These are phyloP conservation scores for Cabera pusaria DNA, from an alignment of 2,888 invertebrate species.

Conservation along the genomic window DNA sequence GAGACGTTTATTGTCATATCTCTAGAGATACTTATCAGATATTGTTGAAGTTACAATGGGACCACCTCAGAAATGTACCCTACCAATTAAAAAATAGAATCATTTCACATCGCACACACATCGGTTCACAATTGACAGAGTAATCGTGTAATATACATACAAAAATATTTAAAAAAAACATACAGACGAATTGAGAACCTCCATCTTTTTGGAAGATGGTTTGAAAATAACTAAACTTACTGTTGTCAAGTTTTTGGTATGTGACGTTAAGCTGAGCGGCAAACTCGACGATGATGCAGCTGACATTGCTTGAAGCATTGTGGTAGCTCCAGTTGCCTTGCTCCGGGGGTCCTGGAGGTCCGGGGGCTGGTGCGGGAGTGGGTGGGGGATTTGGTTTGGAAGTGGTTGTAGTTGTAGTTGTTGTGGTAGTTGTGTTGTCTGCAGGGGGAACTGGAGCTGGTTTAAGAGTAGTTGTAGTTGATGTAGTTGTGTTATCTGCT, in stretches of 20 bases:
- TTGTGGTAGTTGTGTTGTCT: slow-evolving; percentile 54
- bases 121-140: too few species aligned
- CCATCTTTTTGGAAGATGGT: too few species aligned
- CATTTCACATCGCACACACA: too few species aligned
- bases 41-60: too few species aligned
- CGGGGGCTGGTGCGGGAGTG: slow-evolving; percentile 44
- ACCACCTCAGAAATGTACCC: too few species aligned
- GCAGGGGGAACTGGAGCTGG: slow-evolving; percentile 42
- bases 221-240: too few species aligned
- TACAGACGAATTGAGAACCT: too few species aligned
- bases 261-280: slow-evolving; percentile 86
- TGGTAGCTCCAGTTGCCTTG: slow-evolving; percentile 56
- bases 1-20: too few species aligned
- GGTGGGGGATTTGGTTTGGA: slow-evolving; percentile 45
- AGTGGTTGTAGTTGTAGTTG: slow-evolving; percentile 56
- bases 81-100: too few species aligned
- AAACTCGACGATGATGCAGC: slow-evolving; percentile 87
- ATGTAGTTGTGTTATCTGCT: neutral
- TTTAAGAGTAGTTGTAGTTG: slow-evolving; percentile 25
- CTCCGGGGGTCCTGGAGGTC: slow-evolving; percentile 51
- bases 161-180: too few species aligned
- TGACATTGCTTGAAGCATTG: slow-evolving; percentile 62
- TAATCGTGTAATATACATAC: too few species aligned
- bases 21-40: too few species aligned
- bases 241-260: slow-evolving; percentile 52